Base-by-base conservation (phyloP, 2,888 invertebrate species). In the Cataglyphis rosenhaueri region DNA sequence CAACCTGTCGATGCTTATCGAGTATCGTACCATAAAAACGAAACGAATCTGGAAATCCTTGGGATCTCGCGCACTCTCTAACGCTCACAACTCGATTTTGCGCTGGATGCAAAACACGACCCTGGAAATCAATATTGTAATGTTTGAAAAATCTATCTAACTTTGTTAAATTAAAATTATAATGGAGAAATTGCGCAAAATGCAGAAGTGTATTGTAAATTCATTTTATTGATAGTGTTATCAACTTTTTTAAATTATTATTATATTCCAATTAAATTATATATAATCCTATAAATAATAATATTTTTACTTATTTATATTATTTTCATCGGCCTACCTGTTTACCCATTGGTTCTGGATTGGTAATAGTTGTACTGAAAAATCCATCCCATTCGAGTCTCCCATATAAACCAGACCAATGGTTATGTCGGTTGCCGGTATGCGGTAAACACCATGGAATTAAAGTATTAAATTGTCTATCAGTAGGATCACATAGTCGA, bases 271-370 rank as follows among this genome's bases (percentile, higher is more conserved):
- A 52, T 71, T 3, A 52, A 35, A n/a, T 74, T 44, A 18, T 18
- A 59, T 29, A 29, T 66, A n/a, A 21, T 21, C 21, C 21, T 21
- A 21, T 21, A 21, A 21, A 21, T 21, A 21, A 21, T 21, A 21
- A 21, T 21, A 21, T 35, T 76, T 38, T 52, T 29, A 55, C 21
- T 59, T 48, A 61, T 29, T 48, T 6, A 5, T 35, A 55, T 9
- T 3, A 12, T 32, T 66, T 66, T 12, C 64, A 59, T 8, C 48
- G 12, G 73, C 65, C 74, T 92, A 96, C 96, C 95, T 98, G 98
- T 95, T 98, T 98, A 86, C 98, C 98, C 97, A 98, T 98, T 1
- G 98, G 98, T 94, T 98, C 98, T 29, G 98, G 98, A 95, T 98
- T 98, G 38, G 97, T 97, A 84, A 97, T 96, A 0, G 98, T 98